A percentile compares a stretch with the other conserved stretches of the same genome.
Evolutionary conservation across 2,888 invertebrate genomes (phyloP).

Genomic region (Acronicta psi): DNA sequence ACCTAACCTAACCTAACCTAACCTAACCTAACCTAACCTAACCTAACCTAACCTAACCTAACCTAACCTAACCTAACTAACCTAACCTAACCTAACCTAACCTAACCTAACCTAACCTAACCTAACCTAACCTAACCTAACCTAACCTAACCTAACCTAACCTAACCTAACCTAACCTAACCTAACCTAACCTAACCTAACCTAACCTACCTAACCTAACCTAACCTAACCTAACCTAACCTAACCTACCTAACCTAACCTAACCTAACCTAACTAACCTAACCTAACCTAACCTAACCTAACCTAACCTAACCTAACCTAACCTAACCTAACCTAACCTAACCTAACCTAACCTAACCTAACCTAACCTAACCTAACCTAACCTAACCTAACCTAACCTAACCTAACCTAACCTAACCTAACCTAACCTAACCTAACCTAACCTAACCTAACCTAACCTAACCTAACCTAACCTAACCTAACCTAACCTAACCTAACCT

Average conservation of each 20-base stretch:
- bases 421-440: neutral
- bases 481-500: neutral
- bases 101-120: conserved; percentile 9
- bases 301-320: conserved; percentile 11
- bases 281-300: conserved; percentile 11
- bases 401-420: conserved; percentile 8
- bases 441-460: conserved; percentile 1
- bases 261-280: conserved; percentile 9
- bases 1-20: conserved; percentile 13
- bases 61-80: conserved; percentile 5
- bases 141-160: conserved; percentile 13
- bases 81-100: conserved; percentile 13
- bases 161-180: conserved; percentile 6
- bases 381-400: conserved; percentile 9
- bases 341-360: conserved; percentile 3
- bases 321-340: conserved; percentile 10
- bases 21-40: conserved; percentile 13
- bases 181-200: conserved; percentile 12
- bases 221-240: conserved; percentile 9
- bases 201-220: conserved; percentile 10
- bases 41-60: conserved; percentile 13
- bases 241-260: conserved; percentile 9
- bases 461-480: conserved; percentile 1
- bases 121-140: conserved; percentile 10
- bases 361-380: conserved; percentile 3